Base-by-base conservation (phyloP, 2,888 invertebrate species). In the Cheilosia vulpina region DNA sequence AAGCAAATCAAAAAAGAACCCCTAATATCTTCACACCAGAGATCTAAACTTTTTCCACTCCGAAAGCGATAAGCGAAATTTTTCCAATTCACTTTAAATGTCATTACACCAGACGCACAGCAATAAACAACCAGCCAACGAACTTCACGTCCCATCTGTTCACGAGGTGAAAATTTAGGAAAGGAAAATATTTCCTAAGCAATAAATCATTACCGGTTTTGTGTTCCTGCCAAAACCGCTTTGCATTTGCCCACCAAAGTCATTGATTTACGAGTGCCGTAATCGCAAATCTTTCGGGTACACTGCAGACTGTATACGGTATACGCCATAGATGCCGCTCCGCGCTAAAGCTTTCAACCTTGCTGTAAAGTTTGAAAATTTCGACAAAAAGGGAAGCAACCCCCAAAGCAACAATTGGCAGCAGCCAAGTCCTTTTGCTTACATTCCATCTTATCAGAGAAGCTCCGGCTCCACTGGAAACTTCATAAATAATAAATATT, bases 191-290 rank as follows among this genome's bases (percentile, higher is more conserved):
- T 84, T 79, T 83, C 58, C 73, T 68, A 78, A 75, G 65, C 63
- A 63, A 84, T 84, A 84, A 84, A 79, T 84, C 83, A 84, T 84
- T 84, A 84, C 79, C 79, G 79, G 79, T 73, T 79, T 83, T 79
- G 83, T 84, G 73, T 73, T 79, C 38, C 73, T 84, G 73, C 68
- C 83, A 84, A 84, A 84, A 84, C 68, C 78, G 73, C 79, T 75
- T 75, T 80, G 66, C 63, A 53, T 72, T 66, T 60, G 66, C 45
- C 38, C 73, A 50, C 60, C 58, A 63, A 75, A 73, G 27, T 69
- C 69, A 65, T 84, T 84, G 83, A 84, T 84, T 84, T 84, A 84
- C 73, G 79, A 79, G 79, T 65, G 52, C 73, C 63, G 65, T 75
- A 75, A 79, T 84, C 79, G 79, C 62, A 75, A 79, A 79, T 75